Percentiles rank a stretch among this genome's conserved stretches.
These are phyloP conservation scores for Stenolophus ochropezus DNA, from an alignment of 2,888 invertebrate genomes.

Conservation along the genomic window DNA sequence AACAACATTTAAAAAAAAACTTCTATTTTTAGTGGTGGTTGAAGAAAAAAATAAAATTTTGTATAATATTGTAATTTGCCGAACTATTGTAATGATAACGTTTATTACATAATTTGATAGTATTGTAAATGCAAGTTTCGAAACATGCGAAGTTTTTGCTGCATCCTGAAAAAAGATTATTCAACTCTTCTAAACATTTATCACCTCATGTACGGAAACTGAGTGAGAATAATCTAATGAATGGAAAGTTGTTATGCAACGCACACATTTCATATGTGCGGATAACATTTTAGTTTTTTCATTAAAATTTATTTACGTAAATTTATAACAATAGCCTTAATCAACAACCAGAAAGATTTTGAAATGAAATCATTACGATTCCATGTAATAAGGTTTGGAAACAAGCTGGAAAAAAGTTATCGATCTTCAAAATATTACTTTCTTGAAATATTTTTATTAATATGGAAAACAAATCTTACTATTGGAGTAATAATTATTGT, in stretches of 20 bases:
- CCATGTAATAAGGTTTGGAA: neutral
- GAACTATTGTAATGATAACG: neutral
- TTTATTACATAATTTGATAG: neutral
- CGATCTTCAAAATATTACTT: neutral
- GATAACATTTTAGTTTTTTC: conserved; percentile 10
- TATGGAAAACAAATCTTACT: neutral
- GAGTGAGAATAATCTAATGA: conserved; percentile 3
- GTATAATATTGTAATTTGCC: neutral
- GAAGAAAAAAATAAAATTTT: too few species aligned
- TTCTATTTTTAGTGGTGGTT: too few species aligned
- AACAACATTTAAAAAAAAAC: too few species aligned
- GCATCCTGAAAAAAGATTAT: conserved; percentile 21
- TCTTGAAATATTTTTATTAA: neutral
- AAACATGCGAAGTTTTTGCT: neutral
- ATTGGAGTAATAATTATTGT: neutral
- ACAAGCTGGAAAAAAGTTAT: neutral
- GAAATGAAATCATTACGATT: neutral
- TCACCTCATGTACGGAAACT: conserved; percentile 1
- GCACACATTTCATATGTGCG: neutral
- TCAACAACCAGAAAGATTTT: neutral
- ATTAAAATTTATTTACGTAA: conserved; percentile 2
- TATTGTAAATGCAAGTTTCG: neutral
- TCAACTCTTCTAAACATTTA: conserved; percentile 10
- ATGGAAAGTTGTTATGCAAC: conserved; percentile 27
- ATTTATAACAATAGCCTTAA: conserved; percentile 12